Evolutionary conservation across 2,888 invertebrate species (phyloP).

Genomic region (Abrostola triplasia): DNA sequence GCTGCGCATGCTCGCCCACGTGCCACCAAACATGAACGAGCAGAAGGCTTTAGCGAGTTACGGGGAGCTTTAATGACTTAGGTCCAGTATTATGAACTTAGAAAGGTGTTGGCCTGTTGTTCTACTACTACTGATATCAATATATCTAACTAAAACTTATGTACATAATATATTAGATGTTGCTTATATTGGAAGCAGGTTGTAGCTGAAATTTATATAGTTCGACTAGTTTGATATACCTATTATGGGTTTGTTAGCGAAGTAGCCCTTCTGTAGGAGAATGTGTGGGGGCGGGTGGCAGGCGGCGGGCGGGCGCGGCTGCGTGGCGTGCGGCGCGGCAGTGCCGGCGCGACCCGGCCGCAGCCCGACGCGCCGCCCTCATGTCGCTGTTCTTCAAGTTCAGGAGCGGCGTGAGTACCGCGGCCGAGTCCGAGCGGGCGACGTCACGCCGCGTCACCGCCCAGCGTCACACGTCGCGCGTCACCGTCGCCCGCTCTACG

Average conservation of each 20-base stretch:
- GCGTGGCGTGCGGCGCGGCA: conserved; percentile 56
- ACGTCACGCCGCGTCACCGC: background rate
- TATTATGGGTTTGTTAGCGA: background rate
- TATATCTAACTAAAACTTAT: too few relatives aligned
- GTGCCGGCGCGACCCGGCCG: conserved; percentile 67
- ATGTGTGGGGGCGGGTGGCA: conserved; percentile 18
- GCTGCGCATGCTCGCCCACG: too few relatives aligned
- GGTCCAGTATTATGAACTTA: too few relatives aligned
- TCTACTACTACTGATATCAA: too few relatives aligned
- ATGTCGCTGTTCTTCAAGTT: conserved; percentile 88
- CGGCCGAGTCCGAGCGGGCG: conserved; percentile 8
- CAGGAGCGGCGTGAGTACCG: conserved; percentile 84
- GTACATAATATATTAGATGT: too few relatives aligned
- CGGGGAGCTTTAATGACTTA: too few relatives aligned
- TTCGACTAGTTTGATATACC: too few relatives aligned
- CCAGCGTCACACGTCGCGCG: background rate
- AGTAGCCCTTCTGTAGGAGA: conserved; percentile 15
- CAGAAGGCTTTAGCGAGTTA: too few relatives aligned
- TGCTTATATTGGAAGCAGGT: too few relatives aligned
- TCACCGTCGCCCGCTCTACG: conserved; percentile 5
- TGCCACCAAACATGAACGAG: too few relatives aligned
- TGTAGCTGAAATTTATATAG: too few relatives aligned
- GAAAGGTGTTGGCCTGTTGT: too few relatives aligned
- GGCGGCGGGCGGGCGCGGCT: conserved; percentile 34
- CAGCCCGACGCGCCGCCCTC: conserved; percentile 58